phyloP scores from a whole-genome alignment of 2,888 invertebrate genomes.

The Ernsta delagoae region DNA sequence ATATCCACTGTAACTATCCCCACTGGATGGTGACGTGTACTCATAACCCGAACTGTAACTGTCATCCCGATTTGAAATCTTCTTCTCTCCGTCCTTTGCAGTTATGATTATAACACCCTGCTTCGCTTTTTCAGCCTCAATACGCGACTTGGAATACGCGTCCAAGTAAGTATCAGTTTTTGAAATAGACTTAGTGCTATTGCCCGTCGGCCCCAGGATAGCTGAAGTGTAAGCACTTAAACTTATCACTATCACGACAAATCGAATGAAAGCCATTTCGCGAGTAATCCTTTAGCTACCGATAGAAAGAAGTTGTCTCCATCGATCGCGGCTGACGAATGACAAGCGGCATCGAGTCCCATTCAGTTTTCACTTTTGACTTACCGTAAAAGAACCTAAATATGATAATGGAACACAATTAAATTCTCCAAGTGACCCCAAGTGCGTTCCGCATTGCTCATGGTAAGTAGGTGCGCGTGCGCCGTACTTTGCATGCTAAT shows the following conservation, averaged over 20 bases:
- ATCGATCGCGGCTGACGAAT: slow-evolving; percentile 80
- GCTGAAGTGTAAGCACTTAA: slow-evolving; percentile 64
- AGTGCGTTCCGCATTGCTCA: slow-evolving; percentile 80
- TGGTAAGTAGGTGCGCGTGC: slow-evolving; percentile 78
- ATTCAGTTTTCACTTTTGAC: slow-evolving; percentile 84
- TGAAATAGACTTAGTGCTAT: slow-evolving; percentile 61
- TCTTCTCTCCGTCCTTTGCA: slow-evolving; percentile 77
- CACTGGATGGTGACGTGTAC: slow-evolving; percentile 68
- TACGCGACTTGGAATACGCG: slow-evolving; percentile 85
- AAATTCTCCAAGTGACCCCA: slow-evolving; percentile 80
- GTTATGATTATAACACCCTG: slow-evolving; percentile 76
- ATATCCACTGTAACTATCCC: slow-evolving; percentile 63
- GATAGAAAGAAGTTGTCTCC: slow-evolving; percentile 73
- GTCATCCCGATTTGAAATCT: slow-evolving; percentile 77
- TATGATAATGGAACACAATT: slow-evolving; percentile 85
- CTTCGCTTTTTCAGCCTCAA: slow-evolving; percentile 75
- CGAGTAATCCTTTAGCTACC: slow-evolving; percentile 58
- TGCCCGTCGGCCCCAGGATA: slow-evolving; percentile 68
- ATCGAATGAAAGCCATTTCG: slow-evolving; percentile 61
- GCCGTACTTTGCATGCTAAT: slow-evolving; percentile 78
- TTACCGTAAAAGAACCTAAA: slow-evolving; percentile 84
- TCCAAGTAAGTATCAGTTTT: slow-evolving; percentile 87
- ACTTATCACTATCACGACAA: slow-evolving; percentile 57
- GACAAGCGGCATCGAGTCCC: slow-evolving; percentile 68
- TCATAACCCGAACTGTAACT: slow-evolving; percentile 73